Conservation (phyloP, 2,797 vertebrate genomes). For the Triplophysa bombifrons region DNA sequence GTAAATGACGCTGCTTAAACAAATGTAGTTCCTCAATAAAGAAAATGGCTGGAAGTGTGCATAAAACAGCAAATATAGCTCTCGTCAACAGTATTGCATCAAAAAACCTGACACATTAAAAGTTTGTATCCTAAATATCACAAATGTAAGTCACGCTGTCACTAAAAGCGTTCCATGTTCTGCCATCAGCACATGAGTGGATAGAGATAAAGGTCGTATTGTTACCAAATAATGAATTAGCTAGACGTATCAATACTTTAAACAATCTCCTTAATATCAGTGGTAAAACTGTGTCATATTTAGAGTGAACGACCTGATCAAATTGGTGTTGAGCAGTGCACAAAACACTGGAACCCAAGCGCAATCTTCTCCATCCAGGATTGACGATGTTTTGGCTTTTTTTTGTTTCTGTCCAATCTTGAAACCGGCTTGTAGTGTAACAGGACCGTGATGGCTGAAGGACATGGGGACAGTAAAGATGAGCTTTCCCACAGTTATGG, state of each 20-base stretch:
- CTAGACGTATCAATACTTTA: too few species aligned
- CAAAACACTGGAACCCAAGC: slow-evolving; percentile 56
- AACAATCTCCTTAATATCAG: too few species aligned
- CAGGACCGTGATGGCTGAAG: slow-evolving; percentile 36
- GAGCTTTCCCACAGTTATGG: slow-evolving; percentile 43
- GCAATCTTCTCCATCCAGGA: neutral
- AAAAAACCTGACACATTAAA: neutral
- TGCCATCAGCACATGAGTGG: neutral
- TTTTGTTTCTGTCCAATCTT: slow-evolving; percentile 35
- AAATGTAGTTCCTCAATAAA: slow-evolving; percentile 12
- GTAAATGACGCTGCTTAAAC: slow-evolving; percentile 60
- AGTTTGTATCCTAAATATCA: neutral
- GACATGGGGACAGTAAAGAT: slow-evolving; percentile 29
- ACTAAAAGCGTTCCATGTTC: neutral
- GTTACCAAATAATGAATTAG: too few species aligned
- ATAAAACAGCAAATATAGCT: neutral
- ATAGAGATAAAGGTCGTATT: neutral
- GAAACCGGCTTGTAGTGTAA: slow-evolving; percentile 9
- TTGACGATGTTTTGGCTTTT: neutral
- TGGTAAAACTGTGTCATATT: neutral
- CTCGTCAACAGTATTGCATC: neutral
- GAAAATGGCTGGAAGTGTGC: neutral
- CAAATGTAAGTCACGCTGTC: too few species aligned
- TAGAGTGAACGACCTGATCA: neutral
- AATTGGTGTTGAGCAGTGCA: slow-evolving; percentile 46